Base-by-base conservation (phyloP, 2,113 vertebrate genomes). In the Erpornis zantholeuca region DNA sequence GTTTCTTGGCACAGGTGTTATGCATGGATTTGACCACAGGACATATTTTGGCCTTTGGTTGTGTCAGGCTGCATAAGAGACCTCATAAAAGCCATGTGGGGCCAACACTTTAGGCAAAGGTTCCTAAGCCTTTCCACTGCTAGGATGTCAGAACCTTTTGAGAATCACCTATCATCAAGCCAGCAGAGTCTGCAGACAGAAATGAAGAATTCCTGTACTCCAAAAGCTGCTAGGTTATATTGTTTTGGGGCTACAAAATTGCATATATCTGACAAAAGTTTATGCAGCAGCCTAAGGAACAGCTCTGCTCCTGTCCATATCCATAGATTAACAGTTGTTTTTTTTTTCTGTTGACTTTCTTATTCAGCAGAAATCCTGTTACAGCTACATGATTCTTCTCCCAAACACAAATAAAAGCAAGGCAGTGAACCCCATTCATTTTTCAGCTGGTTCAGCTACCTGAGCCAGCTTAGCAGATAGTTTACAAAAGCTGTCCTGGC, bases 71-170 rank as follows among this genome's bases (percentile, higher is more conserved):
- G 35, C 3, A 1, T n/a, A 31, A 15, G 5, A 54, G 33, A 38
- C 11, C 18, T 65, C 17, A 2, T 40, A n/a, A 80, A 88, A 83
- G 18, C 16, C 2, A 3, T 0, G 0, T 15, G 11, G 12, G n/a
- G 31, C 24, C 21, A 57, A 31, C 4, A 16, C 7, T 77, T 28
- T 8, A 40, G 42, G 42, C 22, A 54, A 84, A 73, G 42, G 7
- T 49, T 53, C 15, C 12, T 53, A 47, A 86, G 17, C 2, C 3
- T 65, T 78, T 79, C 28, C 25, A 25, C 35, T 63, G 17, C n/a
- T 61, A 35, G 9, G 11, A 44, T 8, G 12, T 56, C 49, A 52
- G 73, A 81, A 38, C 15, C 31, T 50, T 54, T 49, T 64, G 52
- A 84, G 78, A 81, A 70, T 70, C 11, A 13, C 10, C 23, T 25